Evolutionary conservation across 2,888 invertebrate species (phyloP), one percentile per base, ranked within the genome.

Genomic region (Chaetogeoica ovagalla): DNA sequence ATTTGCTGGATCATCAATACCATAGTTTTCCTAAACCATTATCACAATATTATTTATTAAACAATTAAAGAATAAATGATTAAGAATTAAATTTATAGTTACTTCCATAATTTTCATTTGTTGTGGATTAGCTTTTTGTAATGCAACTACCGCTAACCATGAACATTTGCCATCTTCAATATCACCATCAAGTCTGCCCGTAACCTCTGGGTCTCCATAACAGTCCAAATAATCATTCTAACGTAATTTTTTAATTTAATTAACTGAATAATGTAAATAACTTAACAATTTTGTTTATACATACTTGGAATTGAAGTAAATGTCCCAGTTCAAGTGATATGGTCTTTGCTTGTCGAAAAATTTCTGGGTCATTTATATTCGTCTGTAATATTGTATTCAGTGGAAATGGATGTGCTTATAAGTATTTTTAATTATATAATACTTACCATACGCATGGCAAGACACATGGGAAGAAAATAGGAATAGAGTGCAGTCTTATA

Each of bases 151-250:
- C 0, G 94, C 91, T 48, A 97, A 88, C 98, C 98, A 99, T 0
- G 96, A 92, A 87, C 98, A 98, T 87, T 98, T 98, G 48, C 97
- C 97, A 84, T 97, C 96, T 87, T 93, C 90, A 84, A 99, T 97
- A 85, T 98, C 98, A 0, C 92, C 94, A 48, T 96, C 95, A 62
- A 90, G 88, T 88, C 98, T 99, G 11, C 98, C 98, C 0, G 93
- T 96, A 4, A 77, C 68, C 4, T 82, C 79, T n/a, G 77, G 76
- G 86, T 96, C 92, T 0, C 97, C 97, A 86, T 93, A 98, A 85
- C 94, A 95, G 86, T 97, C 97, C 60, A 96, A 87, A 87, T 91
- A 96, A 86, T 96, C 96, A 86, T 96, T 94, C 90, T 92, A 87
- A 86, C 87, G 83, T 17, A 23, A 65, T 63, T 21, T 39, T 59